Evolutionary conservation across 2,888 invertebrate species (phyloP).

Genomic region (Frankliniella intonsa): DNA sequence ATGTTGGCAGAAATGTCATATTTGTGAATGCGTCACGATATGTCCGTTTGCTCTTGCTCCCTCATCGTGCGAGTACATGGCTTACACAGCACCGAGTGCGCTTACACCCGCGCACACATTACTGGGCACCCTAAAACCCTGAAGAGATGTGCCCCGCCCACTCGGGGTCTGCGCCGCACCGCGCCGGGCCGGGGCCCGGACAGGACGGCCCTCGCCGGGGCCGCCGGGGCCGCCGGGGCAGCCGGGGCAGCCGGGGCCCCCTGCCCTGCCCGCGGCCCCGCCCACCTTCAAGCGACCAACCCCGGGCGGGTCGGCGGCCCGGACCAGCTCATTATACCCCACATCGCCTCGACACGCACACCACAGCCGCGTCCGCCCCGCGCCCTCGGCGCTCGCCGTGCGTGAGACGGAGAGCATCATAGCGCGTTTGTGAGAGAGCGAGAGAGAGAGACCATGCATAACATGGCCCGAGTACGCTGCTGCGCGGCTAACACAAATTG

Average conservation of each 20-base stretch:
- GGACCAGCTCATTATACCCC: conserved; percentile 21
- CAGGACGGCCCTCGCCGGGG: background rate
- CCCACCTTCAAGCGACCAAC: conserved; percentile 16
- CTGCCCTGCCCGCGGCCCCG: background rate
- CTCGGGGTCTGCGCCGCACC: background rate
- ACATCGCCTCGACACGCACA: conserved; percentile 15
- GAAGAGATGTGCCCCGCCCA: background rate
- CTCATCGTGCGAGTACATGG: no score
- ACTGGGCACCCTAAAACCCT: no score
- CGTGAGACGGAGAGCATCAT: no score
- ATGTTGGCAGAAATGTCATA: no score
- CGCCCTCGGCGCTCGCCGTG: no score
- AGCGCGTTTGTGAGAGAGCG: no score
- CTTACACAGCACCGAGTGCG: no score
- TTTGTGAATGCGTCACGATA: no score
- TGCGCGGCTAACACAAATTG: background rate
- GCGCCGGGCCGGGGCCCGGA: no score
- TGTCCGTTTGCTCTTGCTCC: no score
- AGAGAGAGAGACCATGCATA: no score
- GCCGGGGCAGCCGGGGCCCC: background rate
- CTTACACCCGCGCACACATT: no score
- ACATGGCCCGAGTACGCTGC: background rate
- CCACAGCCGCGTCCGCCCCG: background rate
- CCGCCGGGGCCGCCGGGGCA: background rate
- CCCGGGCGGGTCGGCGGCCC: background rate